Conservation (phyloP, 2,113 vertebrate species). For the Melanerpes aurifrons region DNA sequence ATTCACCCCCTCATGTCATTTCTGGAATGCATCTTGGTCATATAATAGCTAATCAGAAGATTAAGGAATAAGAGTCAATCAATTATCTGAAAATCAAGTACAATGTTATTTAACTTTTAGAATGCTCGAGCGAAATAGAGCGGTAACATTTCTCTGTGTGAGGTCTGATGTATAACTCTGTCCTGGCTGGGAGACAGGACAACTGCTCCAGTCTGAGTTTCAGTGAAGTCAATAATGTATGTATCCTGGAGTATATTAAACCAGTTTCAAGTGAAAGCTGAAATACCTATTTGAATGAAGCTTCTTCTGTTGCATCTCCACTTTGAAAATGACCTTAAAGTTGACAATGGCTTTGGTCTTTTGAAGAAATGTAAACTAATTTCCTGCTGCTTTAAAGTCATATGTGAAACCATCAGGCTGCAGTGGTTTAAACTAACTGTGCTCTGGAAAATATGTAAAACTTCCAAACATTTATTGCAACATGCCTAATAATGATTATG, state of each 20-base stretch:
- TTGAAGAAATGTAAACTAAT: slow-evolving; percentile 72
- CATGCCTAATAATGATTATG: slow-evolving; percentile 73
- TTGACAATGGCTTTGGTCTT: slow-evolving; percentile 67
- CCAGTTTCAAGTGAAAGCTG: slow-evolving; percentile 75
- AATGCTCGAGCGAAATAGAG: slow-evolving; percentile 80
- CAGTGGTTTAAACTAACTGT: slow-evolving; percentile 70
- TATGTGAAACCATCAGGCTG: slow-evolving; percentile 71
- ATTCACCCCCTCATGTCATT: slow-evolving; percentile 78
- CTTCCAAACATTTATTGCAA: slow-evolving; percentile 74
- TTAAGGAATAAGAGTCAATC: slow-evolving; percentile 90
- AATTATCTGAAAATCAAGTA: slow-evolving; percentile 94
- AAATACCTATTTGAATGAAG: slow-evolving; percentile 58
- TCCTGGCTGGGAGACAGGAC: slow-evolving; percentile 92
- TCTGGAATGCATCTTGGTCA: slow-evolving; percentile 81
- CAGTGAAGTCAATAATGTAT: slow-evolving; percentile 89
- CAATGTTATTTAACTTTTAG: slow-evolving; percentile 85
- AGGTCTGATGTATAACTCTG: slow-evolving; percentile 94
- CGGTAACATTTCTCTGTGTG: slow-evolving; percentile 92
- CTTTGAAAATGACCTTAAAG: slow-evolving; percentile 46
- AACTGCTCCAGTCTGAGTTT: slow-evolving; percentile 89
- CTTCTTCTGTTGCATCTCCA: slow-evolving; percentile 16
- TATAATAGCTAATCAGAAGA: slow-evolving; percentile 86
- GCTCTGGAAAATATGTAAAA: slow-evolving; percentile 75
- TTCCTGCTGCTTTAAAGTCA: slow-evolving; percentile 68
- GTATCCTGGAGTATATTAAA: slow-evolving; percentile 89